Evolutionary conservation across 1,140 invertebrate genomes (phyloP).

Genomic region (Harpegnathos saltator): DNA sequence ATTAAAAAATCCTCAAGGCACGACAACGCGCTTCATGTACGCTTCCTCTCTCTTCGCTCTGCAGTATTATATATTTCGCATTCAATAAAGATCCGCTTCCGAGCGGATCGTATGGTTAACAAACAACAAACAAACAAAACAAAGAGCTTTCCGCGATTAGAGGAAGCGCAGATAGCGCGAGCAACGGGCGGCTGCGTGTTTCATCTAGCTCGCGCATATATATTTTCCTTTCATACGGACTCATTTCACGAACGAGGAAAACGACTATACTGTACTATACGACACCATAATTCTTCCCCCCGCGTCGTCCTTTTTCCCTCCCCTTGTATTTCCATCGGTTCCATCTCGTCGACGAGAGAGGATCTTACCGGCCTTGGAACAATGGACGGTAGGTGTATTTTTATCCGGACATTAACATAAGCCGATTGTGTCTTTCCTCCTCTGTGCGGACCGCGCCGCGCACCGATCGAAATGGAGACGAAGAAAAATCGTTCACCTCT

Average conservation of each 20-base stretch:
- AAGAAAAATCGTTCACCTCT: slow-evolving; percentile 49
- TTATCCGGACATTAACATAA: slow-evolving; percentile 74
- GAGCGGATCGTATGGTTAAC: slow-evolving; percentile 8
- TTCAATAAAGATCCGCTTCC: background rate
- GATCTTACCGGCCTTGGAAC: slow-evolving; percentile 67
- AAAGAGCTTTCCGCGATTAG: slow-evolving; percentile 16
- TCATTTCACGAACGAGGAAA: slow-evolving; percentile 52
- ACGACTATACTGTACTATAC: slow-evolving; percentile 34
- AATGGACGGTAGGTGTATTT: slow-evolving; percentile 74
- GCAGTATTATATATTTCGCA: background rate
- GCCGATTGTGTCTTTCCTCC: slow-evolving; percentile 70
- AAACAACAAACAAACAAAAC: background rate
- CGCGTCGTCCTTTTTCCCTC: slow-evolving; percentile 28
- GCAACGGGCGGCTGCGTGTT: slow-evolving; percentile 35
- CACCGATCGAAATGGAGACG: slow-evolving; percentile 45
- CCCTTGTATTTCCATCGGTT: slow-evolving; percentile 51
- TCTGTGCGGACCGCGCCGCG: slow-evolving; percentile 53
- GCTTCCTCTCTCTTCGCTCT: no score
- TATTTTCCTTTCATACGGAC: slow-evolving; percentile 44
- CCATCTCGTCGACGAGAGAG: slow-evolving; percentile 60
- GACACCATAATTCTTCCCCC: slow-evolving; percentile 37
- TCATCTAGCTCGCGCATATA: slow-evolving; percentile 29
- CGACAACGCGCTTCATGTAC: no score
- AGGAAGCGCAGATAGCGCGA: slow-evolving; percentile 9
- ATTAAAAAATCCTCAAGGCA: no score